Evolutionary conservation across 2,888 invertebrate genomes (phyloP), one percentile per base, ranked within the genome.

Genomic region (Parascotia fuliginaria): DNA sequence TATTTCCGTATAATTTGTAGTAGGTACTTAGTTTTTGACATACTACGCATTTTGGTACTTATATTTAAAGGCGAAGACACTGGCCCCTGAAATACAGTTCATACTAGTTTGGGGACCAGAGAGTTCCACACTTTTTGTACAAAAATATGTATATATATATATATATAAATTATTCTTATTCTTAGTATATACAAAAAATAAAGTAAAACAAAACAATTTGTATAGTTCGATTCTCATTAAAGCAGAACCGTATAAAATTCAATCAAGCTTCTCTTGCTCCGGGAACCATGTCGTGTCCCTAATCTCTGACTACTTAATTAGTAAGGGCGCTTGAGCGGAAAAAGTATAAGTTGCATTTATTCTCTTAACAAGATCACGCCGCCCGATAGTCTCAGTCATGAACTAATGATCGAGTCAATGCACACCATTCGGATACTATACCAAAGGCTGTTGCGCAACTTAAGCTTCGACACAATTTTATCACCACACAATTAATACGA

Each of bases 241-340:
- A 13, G n/a, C 14, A 41, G 12, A 19, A 22, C 31, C 19, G 22
- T n/a, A 19, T 7, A 13, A 36, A 16, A 36, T 36, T 39, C 15
- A 60, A 64, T 65, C 38, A 44, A 24, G 34, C 39, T 27, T n/a
- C n/a, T n/a, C 34, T 43, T 37, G 48, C 48, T 32, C 14, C 38
- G 48, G 52, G 46, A 52, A 53, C 39, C 40, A 42, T 48, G 45
- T 41, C 34, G 60, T 55, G 56, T 55, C 48, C 51, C 28, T 60
- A 60, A 60, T 67, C 47, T 38, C 29, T 29, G 48, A 50, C 49
- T 48, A 50, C 42, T 47, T 58, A 64, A 67, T 61, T 60, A 64
- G 32, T 22, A 31, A 32, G 53, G 37, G 46, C 48, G 33, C 42
- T 55, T 45, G 45, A 60, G 48, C 41, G 53, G 46, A 44, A 60